Percentiles rank a stretch among this genome's conserved stretches.
Conservation (phyloP, 2,888 invertebrate species). For the Drosophila helvetica region DNA sequence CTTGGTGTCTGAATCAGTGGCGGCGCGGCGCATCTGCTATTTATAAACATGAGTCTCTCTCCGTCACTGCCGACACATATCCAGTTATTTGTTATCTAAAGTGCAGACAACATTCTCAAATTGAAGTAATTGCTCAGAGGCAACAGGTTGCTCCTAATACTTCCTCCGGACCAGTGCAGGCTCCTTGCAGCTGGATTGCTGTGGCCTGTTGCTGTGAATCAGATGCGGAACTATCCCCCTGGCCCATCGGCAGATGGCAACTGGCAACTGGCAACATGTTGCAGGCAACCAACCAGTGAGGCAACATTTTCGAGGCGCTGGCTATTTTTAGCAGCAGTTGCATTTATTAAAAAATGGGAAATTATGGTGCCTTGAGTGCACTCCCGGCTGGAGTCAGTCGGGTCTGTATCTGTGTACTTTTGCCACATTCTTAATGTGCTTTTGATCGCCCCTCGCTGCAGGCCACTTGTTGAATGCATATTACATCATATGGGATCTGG, state of each 20-base stretch:
- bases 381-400: no score
- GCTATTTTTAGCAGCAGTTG: constrained; percentile 69
- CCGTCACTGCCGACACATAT: constrained; percentile 26
- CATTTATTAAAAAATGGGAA: constrained; percentile 76
- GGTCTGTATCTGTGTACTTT: constrained; percentile 27
- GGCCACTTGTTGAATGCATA: constrained; percentile 48
- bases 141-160: constrained; percentile 62
- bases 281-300: constrained; percentile 65
- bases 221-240: constrained; percentile 41
- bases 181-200: constrained; percentile 5
- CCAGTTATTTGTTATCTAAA: constrained; percentile 67
- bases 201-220: constrained; percentile 23
- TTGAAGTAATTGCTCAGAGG: constrained; percentile 47
- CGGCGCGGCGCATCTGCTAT: constrained; percentile 56
- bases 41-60: constrained; percentile 61
- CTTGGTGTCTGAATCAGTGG: constrained; percentile 48
- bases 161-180: constrained; percentile 47
- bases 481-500: constrained; percentile 68
- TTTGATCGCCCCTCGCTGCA: constrained; percentile 41
- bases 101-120: constrained; percentile 53
- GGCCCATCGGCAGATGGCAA: constrained; percentile 16
- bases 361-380: constrained; percentile 59
- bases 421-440: constrained; percentile 45
- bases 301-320: constrained; percentile 64
- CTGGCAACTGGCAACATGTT: constrained; percentile 42